phyloP scores from a whole-genome alignment of 1,140 invertebrate species.

The Drosophila sulfurigaster region DNA sequence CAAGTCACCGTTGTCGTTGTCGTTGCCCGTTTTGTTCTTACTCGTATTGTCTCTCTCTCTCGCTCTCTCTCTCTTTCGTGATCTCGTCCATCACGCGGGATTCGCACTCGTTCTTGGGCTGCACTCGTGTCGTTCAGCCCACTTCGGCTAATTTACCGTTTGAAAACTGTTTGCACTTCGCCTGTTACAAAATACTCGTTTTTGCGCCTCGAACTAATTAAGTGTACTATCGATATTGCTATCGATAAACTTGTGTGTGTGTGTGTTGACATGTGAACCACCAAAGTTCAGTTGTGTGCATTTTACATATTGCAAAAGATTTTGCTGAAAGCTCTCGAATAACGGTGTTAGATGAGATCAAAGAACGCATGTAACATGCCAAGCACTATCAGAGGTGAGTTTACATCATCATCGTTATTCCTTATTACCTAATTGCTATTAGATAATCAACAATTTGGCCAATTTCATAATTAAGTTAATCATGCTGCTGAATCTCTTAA shows the following conservation, averaged over 20 bases:
- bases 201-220: constrained; percentile 24
- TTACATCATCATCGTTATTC: neutral
- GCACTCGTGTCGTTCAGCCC: constrained; percentile 15
- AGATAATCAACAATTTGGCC: neutral
- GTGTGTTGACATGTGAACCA: constrained; percentile 36
- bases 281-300: neutral
- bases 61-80: constrained; percentile 1
- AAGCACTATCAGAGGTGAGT: constrained; percentile 81
- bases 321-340: constrained; percentile 4
- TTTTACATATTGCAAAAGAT: constrained; percentile 2
- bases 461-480: constrained; percentile 3
- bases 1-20: constrained; percentile 31
- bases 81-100: constrained; percentile 10
- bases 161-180: constrained; percentile 63
- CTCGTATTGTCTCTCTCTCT: constrained; percentile 3
- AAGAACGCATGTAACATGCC: constrained; percentile 75
- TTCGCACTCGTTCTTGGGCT: constrained; percentile 35
- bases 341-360: constrained; percentile 53
- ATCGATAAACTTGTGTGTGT: neutral
- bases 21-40: constrained; percentile 33
- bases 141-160: constrained; percentile 60
- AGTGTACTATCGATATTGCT: constrained; percentile 30
- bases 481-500: neutral
- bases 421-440: neutral
- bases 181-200: neutral